Conservation (phyloP, 2,113 vertebrate species). For the Cervus canadensis region DNA sequence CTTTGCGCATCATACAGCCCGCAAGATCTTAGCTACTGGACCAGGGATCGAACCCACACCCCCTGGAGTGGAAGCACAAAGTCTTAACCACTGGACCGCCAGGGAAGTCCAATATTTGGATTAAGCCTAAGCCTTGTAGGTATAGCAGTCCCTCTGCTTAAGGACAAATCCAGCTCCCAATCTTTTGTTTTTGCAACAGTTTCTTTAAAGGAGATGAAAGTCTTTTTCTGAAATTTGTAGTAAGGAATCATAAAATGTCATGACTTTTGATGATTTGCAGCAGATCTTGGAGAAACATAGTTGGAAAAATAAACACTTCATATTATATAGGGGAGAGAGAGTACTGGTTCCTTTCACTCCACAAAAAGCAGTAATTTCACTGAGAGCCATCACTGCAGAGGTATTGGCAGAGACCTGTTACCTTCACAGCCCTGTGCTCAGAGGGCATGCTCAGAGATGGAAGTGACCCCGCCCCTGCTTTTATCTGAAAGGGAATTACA, state of each 20-base stretch:
- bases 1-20: accelerated
- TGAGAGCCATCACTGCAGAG: neutral
- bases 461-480: neutral
- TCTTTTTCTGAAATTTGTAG: slow-evolving; percentile 9
- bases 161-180: neutral
- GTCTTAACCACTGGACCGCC: neutral
- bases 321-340: neutral
- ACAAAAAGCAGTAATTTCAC: neutral
- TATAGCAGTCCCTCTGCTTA: neutral
- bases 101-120: neutral
- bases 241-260: slow-evolving; percentile 7
- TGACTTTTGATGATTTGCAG: slow-evolving; percentile 6
- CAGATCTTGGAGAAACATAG: neutral
- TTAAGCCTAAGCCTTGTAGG: neutral
- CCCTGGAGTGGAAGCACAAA: neutral
- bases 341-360: neutral
- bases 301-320: slow-evolving; percentile 11
- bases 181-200: neutral
- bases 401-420: neutral
- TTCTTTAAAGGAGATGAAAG: slow-evolving; percentile 6
- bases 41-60: neutral
- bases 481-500: neutral
- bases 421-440: neutral
- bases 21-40: neutral
- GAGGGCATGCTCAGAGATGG: neutral